phyloP scores from a whole-genome alignment of 2,113 vertebrate genomes.

The Laterallus jamaicensis region DNA sequence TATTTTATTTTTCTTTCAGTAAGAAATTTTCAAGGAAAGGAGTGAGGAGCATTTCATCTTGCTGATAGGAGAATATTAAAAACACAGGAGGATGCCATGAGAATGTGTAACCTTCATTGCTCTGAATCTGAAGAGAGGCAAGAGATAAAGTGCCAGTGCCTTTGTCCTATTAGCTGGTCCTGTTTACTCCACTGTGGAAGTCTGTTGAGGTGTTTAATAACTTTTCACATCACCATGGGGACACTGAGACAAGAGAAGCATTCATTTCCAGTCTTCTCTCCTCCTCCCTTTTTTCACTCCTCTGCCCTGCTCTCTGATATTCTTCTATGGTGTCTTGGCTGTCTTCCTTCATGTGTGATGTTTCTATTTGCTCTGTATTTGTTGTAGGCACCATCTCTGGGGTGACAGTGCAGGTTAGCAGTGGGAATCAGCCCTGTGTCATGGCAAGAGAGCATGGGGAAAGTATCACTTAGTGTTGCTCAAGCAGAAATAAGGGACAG shows the following conservation, averaged over 20 bases:
- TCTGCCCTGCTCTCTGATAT: background rate
- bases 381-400: background rate
- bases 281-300: background rate
- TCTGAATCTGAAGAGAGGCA: slow-evolving; percentile 17
- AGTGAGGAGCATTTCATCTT: slow-evolving; percentile 47
- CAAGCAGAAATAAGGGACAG: background rate
- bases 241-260: slow-evolving; percentile 13
- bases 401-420: background rate
- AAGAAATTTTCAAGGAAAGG: slow-evolving; percentile 17
- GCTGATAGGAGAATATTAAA: slow-evolving; percentile 67
- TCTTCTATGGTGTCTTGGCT: background rate
- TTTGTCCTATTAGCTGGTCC: slow-evolving; percentile 51
- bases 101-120: slow-evolving; percentile 48
- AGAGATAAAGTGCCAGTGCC: slow-evolving; percentile 36
- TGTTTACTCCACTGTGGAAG: slow-evolving; percentile 35
- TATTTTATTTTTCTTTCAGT: background rate
- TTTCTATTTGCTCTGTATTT: background rate
- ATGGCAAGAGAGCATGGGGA: background rate
- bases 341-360: fast-evolving
- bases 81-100: slow-evolving; percentile 35
- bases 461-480: background rate
- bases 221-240: slow-evolving; percentile 55
- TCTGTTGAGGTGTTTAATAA: slow-evolving; percentile 63
- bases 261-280: slow-evolving; percentile 16
- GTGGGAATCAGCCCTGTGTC: background rate